phyloP scores from a whole-genome alignment of 1,140 invertebrate species.

The Colletes gigas region DNA sequence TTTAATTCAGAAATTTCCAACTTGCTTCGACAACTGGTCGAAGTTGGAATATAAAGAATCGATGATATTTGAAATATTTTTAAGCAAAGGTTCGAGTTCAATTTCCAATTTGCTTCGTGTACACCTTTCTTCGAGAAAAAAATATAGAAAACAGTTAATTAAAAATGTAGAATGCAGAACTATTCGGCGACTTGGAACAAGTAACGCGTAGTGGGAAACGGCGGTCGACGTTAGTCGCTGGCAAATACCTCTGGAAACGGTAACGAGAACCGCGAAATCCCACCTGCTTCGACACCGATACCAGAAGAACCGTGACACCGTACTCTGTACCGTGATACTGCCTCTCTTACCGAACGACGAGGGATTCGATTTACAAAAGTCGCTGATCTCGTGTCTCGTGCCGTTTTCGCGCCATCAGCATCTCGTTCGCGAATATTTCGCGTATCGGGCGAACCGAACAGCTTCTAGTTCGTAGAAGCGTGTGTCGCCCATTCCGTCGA shows the following conservation, averaged over 20 bases:
- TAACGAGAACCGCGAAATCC: neutral
- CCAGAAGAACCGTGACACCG: neutral
- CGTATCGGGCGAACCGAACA: constrained; percentile 14
- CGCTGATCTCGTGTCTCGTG: constrained; percentile 33
- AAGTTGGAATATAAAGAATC: too few relatives aligned
- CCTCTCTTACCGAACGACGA: neutral
- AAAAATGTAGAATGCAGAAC: too few relatives aligned
- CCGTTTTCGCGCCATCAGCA: constrained; percentile 27
- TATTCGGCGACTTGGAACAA: too few relatives aligned
- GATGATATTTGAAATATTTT: too few relatives aligned
- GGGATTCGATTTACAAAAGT: constrained; percentile 49
- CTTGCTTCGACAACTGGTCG: too few relatives aligned
- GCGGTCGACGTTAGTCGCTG: neutral
- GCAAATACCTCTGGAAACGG: neutral
- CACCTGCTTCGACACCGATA: neutral
- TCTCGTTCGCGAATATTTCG: constrained; percentile 32
- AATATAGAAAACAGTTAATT: too few relatives aligned
- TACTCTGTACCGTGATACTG: neutral
- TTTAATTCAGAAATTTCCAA: too few relatives aligned
- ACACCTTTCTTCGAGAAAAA: too few relatives aligned
- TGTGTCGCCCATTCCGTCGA: neutral
- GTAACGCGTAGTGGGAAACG: too few relatives aligned
- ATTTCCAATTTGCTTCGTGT: too few relatives aligned
- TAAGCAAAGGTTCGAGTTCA: too few relatives aligned
- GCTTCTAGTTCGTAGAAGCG: constrained; percentile 45